Base-by-base conservation (phyloP, 2,113 vertebrate genomes). In the Amphiprion ocellaris region DNA sequence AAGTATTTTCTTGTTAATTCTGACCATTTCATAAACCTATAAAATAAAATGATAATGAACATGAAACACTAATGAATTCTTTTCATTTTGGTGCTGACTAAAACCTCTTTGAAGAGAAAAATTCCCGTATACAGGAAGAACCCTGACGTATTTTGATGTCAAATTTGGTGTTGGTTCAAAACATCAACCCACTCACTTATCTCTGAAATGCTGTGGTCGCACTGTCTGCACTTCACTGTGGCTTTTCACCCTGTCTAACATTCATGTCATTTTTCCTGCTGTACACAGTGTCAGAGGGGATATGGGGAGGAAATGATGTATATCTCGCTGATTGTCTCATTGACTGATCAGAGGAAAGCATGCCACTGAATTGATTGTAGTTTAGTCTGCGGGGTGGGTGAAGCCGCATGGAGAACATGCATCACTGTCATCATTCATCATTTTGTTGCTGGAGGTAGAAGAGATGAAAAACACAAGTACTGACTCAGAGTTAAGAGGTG, bases 261-360 rank as follows among this genome's bases (percentile, higher is more conserved):
- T 7, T 23, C 24, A 12, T 3, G 16, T 72, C 41, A n/a, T 69
- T 77, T 71, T 78, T 50, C 37, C 55, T 26, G 75, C 60, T 10
- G 7, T 26, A 19, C 26, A 0, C 3, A 0, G 26, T 24, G 64
- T 65, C 81, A 49, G 30, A 28, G 46, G 30, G 2, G 16, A 37
- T 21, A 7, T 10, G 5, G 52, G 47, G 55, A 14, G 69, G 28
- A 69, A 49, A 63, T 79, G 74, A 87, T 78, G 63, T 67, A 79
- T 72, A 26, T 77, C 77, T 71, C 28, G 49, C 86, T 41, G 78
- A 87, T 85, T 71, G 74, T 83, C 80, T 85, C 60, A 61, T 85
- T 89, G 79, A 55, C 77, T 78, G 69, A n/a, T 82, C 77, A 39
- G 58, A 26, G 54, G 37, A 68, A 33, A 56, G 52, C 14, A 1